Evolutionary conservation across 2,888 invertebrate species (phyloP).

Genomic region (Archaeoteleia sp.): DNA sequence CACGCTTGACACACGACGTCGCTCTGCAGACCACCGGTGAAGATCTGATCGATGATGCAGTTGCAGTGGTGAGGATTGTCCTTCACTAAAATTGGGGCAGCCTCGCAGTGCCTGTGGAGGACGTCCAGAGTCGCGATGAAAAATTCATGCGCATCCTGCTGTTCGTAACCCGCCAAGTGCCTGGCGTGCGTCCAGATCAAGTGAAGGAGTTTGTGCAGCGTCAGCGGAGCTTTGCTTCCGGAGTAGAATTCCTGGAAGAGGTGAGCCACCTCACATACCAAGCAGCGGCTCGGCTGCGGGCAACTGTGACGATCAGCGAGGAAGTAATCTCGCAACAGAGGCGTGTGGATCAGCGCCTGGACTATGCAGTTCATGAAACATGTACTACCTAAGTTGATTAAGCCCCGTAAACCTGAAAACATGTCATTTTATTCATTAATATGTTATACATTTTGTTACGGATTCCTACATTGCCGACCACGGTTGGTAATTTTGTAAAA

Average conservation of each 20-base stretch:
- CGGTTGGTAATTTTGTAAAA: neutral
- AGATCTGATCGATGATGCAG: constrained; percentile 98
- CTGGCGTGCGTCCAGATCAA: constrained; percentile 98
- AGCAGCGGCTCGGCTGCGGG: constrained; percentile 85
- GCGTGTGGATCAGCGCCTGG: constrained; percentile 94
- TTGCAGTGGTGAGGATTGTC: constrained; percentile 82
- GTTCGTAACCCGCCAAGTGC: constrained; percentile 95
- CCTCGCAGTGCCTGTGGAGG: constrained; percentile 88
- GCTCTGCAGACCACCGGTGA: constrained; percentile 96
- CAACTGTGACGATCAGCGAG: constrained; percentile 95
- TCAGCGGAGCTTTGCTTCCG: constrained; percentile 90
- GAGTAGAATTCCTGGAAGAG: constrained; percentile 98
- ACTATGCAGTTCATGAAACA: constrained; percentile 99
- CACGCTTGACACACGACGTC: constrained; percentile 97
- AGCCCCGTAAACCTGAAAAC: constrained; percentile 86
- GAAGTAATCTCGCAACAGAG: constrained; percentile 95
- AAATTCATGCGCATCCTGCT: constrained; percentile 99
- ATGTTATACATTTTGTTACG: no score
- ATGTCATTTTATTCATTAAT: constrained; percentile 3
- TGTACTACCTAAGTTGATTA: constrained; percentile 97
- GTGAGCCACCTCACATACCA: constrained; percentile 96
- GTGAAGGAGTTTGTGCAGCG: constrained; percentile 91
- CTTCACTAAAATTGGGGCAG: constrained; percentile 72
- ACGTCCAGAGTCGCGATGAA: constrained; percentile 96
- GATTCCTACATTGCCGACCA: no score